Evolutionary conservation across 1,140 invertebrate species (phyloP).

Genomic region (Ruditapes philippinarum): DNA sequence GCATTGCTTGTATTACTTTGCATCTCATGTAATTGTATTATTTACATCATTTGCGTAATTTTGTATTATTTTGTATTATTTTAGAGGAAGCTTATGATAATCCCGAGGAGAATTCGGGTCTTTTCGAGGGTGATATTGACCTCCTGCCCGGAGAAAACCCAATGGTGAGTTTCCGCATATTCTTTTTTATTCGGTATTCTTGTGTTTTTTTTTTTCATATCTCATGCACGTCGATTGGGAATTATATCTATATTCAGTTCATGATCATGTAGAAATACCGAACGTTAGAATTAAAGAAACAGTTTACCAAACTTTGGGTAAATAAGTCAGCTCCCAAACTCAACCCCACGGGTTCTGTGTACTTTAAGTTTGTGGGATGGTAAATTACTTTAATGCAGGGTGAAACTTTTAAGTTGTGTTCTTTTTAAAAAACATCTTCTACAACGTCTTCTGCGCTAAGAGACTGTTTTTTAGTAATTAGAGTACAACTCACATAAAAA

Average conservation of each 20-base stretch:
- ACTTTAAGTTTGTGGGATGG: too few relatives aligned
- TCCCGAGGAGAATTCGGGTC: constrained; percentile 56
- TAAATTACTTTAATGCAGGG: too few relatives aligned
- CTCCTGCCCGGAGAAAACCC: constrained; percentile 70
- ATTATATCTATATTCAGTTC: background rate
- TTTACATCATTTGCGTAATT: too few relatives aligned
- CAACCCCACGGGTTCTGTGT: too few relatives aligned
- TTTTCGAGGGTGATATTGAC: constrained; percentile 73
- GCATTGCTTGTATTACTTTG: too few relatives aligned
- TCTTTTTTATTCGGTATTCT: background rate
- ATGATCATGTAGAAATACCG: background rate
- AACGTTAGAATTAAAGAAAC: background rate
- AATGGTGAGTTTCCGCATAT: constrained; percentile 34
- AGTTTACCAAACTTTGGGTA: background rate
- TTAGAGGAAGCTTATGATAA: constrained; percentile 41
- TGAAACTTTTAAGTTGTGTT: too few relatives aligned
- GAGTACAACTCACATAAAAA: too few relatives aligned
- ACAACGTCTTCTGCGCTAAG: too few relatives aligned
- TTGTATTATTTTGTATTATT: background rate
- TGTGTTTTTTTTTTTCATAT: background rate
- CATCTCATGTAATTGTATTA: too few relatives aligned
- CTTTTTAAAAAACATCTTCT: too few relatives aligned
- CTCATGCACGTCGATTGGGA: background rate
- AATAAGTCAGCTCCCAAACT: too few relatives aligned
- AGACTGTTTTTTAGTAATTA: too few relatives aligned